Base-by-base conservation (phyloP, 2,888 invertebrate genomes). In the Muschampia plurimacula region DNA sequence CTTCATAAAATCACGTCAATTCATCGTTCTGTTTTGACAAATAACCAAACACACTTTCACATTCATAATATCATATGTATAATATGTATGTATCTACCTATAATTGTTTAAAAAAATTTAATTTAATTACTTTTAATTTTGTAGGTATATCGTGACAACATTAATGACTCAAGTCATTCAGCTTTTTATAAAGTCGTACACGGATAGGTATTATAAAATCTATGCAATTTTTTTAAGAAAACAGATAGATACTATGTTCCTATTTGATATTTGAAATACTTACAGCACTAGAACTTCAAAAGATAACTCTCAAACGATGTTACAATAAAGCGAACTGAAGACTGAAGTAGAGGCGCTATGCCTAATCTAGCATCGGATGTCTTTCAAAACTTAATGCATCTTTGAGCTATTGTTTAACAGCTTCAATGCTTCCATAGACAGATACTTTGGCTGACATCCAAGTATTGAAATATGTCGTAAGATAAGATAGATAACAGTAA, bases 351-450 rank as follows among this genome's bases (percentile, higher is more conserved):
- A 82, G 85, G 79, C 81, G 80, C 82, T 91, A 87, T 92, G 93
- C 88, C 91, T 93, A 92, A 94, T 93, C 93, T 93, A 90, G 86
- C 82, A 93, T 93, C 93, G 87, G 86, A 86, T 85, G 89, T 88
- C 88, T 87, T 90, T 90, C 90, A 89, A 82, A 83, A 92, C 91
- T 93, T 71, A 91, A 92, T 91, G 88, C 90, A 89, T 87, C 87
- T 86, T 89, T 78, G 80, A 77, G 81, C 89, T 82, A 89, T 92
- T 93, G 91, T 93, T 89, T 91, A 89, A 84, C 81, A 75, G 81
- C 89, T 90, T 92, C 90, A 91, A 92, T 92, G 81, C 89, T 90
- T 92, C 90, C 91, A 92, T 92, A 91, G 90, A 92, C 87, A 86
- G 82, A 84, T 83, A 84, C 87, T 89, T 88, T 92, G 91, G 91